Evolutionary conservation across 2,888 invertebrate species (phyloP).

Genomic region (Philereme vetulata): DNA sequence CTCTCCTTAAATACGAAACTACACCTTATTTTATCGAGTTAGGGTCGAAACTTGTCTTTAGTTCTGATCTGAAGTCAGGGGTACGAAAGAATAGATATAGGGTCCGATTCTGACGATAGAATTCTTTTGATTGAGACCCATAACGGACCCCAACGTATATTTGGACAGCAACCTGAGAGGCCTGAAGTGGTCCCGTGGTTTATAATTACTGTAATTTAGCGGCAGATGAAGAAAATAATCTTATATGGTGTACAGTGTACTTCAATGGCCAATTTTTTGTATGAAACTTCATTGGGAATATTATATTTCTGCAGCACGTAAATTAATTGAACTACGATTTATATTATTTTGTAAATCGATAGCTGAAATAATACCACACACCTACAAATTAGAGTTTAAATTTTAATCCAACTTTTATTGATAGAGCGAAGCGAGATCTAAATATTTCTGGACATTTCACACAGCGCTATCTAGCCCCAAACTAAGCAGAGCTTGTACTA

Average conservation of each 20-base stretch:
- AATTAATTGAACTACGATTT: too few species aligned
- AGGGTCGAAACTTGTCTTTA: slow-evolving; percentile 42
- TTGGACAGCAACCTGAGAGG: slow-evolving; percentile 82
- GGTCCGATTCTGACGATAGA: slow-evolving; percentile 71
- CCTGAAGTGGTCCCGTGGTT: slow-evolving; percentile 76
- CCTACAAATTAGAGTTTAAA: too few species aligned
- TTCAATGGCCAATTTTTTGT: slow-evolving; percentile 29
- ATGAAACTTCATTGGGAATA: slow-evolving; percentile 9
- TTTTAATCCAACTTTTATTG: too few species aligned
- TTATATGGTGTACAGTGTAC: slow-evolving; percentile 23
- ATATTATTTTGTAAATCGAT: too few species aligned
- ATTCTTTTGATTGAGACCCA: slow-evolving; percentile 75
- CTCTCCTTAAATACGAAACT: slow-evolving; percentile 41
- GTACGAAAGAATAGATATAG: slow-evolving; percentile 80
- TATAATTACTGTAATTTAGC: slow-evolving; percentile 81
- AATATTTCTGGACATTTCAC: too few species aligned
- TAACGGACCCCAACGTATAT: slow-evolving; percentile 83
- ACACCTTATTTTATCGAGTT: slow-evolving; percentile 19
- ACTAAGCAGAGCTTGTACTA: too few species aligned
- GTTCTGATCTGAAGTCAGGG: slow-evolving; percentile 53
- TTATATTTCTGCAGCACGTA: too few species aligned
- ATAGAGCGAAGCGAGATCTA: too few species aligned
- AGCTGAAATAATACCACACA: too few species aligned
- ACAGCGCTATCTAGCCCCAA: too few species aligned
- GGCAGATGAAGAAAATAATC: slow-evolving; percentile 71